Evolutionary conservation across 1,140 invertebrate genomes (phyloP), one percentile per base, ranked within the genome.

Genomic region (Copidosoma floridanum): DNA sequence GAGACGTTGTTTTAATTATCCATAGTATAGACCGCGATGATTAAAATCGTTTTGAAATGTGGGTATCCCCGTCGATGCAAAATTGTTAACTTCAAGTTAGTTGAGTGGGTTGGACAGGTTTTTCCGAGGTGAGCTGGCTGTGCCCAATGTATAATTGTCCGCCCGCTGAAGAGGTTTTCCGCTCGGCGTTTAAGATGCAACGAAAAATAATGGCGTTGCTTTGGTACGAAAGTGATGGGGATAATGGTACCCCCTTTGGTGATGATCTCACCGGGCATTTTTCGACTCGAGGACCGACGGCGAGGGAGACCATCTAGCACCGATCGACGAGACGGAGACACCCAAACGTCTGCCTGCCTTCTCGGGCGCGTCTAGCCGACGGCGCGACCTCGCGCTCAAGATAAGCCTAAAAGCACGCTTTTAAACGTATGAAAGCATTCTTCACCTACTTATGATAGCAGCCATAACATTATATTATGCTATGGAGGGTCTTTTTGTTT

Each of bases 1-100:
- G n/a, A n/a, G n/a, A n/a, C n/a, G 35, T 29, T 44, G 32, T 55
- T 46, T 44, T 60, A 47, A 50, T 54, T 64, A 67, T 69, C 68
- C 43, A 63, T 66, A 63, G 59, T 65, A 57, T 56, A 50, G 20
- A 46, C 46, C 47, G 38, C 40, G 63, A 38, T 43, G 51, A 58
- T 61, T 41, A 41, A 41, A 40, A 53, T n/a, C n/a, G n/a, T n/a
- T n/a, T n/a, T n/a, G n/a, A n/a, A n/a, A n/a, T n/a, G n/a, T n/a
- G n/a, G n/a, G n/a, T n/a, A n/a, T n/a, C n/a, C n/a, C n/a, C n/a
- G n/a, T n/a, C n/a, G n/a, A n/a, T n/a, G n/a, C n/a, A n/a, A n/a
- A n/a, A n/a, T n/a, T n/a, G n/a, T n/a, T n/a, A n/a, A n/a, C n/a
- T n/a, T n/a, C n/a, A n/a, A n/a, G n/a, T n/a, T n/a, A n/a, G n/a